Conservation (phyloP, 1,140 invertebrate genomes). For the Phenacoccus solenopsis region DNA sequence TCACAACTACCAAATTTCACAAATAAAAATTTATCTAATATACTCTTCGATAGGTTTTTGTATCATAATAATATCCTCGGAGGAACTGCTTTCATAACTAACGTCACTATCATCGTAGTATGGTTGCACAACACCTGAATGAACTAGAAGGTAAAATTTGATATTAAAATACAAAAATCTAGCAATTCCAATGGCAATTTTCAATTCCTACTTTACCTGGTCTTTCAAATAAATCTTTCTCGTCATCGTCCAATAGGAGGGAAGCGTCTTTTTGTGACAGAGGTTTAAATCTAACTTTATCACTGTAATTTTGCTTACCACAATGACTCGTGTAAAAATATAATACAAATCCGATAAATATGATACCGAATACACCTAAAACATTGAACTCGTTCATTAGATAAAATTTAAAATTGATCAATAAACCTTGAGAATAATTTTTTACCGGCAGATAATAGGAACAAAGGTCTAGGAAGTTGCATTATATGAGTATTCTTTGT, state of each 20-base stretch:
- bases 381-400: not conserved
- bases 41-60: not conserved
- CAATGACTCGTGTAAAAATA: not conserved
- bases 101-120: not conserved
- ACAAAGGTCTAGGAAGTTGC: not conserved
- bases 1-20: too few species aligned
- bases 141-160: not conserved
- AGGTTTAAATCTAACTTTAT: not conserved
- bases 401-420: not conserved
- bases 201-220: not conserved
- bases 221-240: not conserved
- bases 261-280: not conserved
- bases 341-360: not conserved
- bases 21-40: too few species aligned
- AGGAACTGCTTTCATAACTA: not conserved
- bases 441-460: not conserved
- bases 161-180: not conserved
- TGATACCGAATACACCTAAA: constrained; percentile 1
- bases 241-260: not conserved
- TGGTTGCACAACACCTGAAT: not conserved
- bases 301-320: not conserved
- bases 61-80: not conserved
- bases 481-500: not conserved
- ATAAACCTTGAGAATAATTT: not conserved
- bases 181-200: too few species aligned